These are phyloP conservation scores for Rhodeus uyekii DNA, from an alignment of 2,797 vertebrate species.

Conservation along the genomic window DNA sequence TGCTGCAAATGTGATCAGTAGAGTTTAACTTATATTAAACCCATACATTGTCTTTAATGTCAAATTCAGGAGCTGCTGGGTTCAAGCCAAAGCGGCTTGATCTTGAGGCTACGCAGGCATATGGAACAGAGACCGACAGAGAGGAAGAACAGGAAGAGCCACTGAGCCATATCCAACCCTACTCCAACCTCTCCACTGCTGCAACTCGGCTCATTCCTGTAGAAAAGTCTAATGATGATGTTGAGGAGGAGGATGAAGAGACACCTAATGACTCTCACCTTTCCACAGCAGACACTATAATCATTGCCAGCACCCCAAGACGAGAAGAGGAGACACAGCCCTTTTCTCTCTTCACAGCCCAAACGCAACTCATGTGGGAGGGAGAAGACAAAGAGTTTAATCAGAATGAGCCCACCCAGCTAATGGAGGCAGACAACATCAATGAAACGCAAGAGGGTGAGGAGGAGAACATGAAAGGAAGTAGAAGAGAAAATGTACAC, in stretches of 20 bases:
- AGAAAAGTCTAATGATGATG: conserved; percentile 7
- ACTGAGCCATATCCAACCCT: background rate
- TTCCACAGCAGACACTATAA: conserved; percentile 58
- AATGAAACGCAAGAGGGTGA: background rate
- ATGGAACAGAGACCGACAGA: conserved; percentile 48
- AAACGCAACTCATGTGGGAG: conserved; percentile 32
- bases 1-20: no score
- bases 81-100: conserved; percentile 48
- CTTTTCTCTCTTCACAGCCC: conserved; percentile 13
- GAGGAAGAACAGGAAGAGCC: conserved; percentile 45
- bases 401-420: conserved; percentile 20
- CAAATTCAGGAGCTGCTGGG: conserved; percentile 18
- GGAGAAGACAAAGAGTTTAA: conserved; percentile 21
- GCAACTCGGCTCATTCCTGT: conserved; percentile 56
- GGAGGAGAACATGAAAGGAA: background rate
- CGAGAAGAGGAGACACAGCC: conserved; percentile 37
- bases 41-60: background rate
- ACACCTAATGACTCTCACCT: conserved; percentile 47
- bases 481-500: background rate
- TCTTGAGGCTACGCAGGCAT: conserved; percentile 72
- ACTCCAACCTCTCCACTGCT: conserved; percentile 33
- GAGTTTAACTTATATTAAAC: background rate
- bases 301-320: conserved; percentile 54
- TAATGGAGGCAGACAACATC: background rate
- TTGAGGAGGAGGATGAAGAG: background rate